phyloP scores from a whole-genome alignment of 1,140 invertebrate genomes.

The Diorhabda elongata region DNA sequence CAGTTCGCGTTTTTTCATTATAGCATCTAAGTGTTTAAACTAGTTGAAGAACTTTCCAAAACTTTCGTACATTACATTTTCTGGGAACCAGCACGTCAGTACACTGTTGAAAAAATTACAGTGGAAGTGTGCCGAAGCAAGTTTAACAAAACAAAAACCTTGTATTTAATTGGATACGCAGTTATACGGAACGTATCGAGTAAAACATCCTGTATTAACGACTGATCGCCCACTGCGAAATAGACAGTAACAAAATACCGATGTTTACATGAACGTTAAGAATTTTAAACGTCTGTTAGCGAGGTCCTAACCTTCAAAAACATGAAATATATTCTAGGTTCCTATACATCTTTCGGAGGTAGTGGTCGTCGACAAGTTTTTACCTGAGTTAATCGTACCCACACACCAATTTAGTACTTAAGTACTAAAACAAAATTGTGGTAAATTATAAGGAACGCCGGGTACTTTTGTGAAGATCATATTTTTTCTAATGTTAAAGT shows the following conservation, averaged over 20 bases:
- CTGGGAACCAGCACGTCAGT: no score
- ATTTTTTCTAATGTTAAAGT: conserved; percentile 3
- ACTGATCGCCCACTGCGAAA: not conserved
- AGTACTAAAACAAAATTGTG: not conserved
- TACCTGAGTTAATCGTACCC: conserved; percentile 1
- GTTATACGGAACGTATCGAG: not conserved
- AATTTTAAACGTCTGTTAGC: not conserved
- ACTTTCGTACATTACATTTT: no score
- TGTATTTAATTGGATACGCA: not conserved
- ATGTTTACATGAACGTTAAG: not conserved
- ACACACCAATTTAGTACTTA: not conserved
- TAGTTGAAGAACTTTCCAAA: no score
- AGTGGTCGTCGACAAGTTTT: not conserved
- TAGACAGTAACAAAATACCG: not conserved
- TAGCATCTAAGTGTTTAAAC: no score
- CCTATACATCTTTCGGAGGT: not conserved
- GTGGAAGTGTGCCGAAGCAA: not conserved
- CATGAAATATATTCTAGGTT: not conserved
- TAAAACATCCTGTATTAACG: not conserved
- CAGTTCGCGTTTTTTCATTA: no score
- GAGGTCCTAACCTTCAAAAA: not conserved
- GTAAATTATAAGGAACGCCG: not conserved
- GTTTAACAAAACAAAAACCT: not conserved
- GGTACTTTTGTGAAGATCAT: not conserved
- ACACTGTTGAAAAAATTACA: no score